Base-by-base conservation (phyloP, 2,888 invertebrate species). In the Epistrophe eligans region DNA sequence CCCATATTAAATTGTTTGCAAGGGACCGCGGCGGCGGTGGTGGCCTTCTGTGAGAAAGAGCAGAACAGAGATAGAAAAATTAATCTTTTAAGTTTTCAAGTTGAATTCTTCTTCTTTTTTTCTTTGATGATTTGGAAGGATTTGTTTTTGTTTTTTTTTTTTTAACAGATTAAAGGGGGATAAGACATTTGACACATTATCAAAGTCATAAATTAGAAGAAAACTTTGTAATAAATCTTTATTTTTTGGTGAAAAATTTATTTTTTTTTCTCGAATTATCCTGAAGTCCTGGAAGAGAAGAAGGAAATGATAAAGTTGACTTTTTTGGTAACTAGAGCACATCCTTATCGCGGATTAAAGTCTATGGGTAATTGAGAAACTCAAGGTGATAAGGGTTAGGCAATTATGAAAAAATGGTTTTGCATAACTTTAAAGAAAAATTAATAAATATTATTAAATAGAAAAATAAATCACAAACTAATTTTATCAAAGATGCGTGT, bases 181-280 rank as follows among this genome's bases (percentile, higher is more conserved):
- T 84, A 67, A 67, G 77, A 73, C 57, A 57, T 81, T 66, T 81
- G 80, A 77, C 73, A 77, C 84, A 81, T 84, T 85, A 74, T 74
- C 57, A 62, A 81, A 81, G 77, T 82, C 74, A 85, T 85, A 85
- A 85, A 85, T 82, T 82, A 81, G 35, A 58, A 19, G 19, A 19
- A 40, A 71, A 55, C 60, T 62, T 58, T 45, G 67, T 38, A 57
- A 76, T 84, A 84, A 84, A 84, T 84, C 84, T 80, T 71, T 81
- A 70, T 48, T 77, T 24, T 84, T 70, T 45, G 28, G 67, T 81
- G 85, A 74, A 70, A 85, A 55, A 70, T 9, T n/a, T n/a, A 48
- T 38, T 19, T 40, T 32, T 17, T n/a, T 52, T 32, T n/a, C 7
- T 35, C 43, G 10, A 4, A 35, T n/a, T 28, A 32, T 52, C 8